phyloP scores from a whole-genome alignment of 2,797 vertebrate species.

The Catharus ustulatus region DNA sequence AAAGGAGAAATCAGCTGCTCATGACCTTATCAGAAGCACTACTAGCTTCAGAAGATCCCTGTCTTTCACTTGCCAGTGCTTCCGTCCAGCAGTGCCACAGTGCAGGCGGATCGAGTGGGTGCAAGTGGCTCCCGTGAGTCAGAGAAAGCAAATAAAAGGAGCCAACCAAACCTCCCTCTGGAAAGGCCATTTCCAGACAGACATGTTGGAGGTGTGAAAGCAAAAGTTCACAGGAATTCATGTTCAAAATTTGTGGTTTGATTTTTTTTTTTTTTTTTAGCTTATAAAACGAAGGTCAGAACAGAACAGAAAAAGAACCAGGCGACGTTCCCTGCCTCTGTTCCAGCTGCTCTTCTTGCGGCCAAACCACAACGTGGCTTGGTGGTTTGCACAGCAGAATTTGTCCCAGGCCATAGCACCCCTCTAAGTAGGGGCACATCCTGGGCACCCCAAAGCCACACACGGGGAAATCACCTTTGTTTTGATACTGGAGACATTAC shows the following conservation, averaged over 20 bases:
- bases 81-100: background rate
- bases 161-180: background rate
- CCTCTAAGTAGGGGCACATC: background rate
- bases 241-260: background rate
- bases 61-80: background rate
- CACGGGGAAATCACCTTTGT: accelerated
- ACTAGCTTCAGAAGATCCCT: background rate
- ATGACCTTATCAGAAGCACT: background rate
- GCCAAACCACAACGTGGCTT: background rate
- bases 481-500: background rate
- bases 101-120: background rate
- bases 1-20: background rate
- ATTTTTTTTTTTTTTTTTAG: background rate
- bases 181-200: background rate
- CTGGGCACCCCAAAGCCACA: background rate
- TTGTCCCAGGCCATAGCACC: background rate
- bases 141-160: constrained; percentile 15
- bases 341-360: background rate
- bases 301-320: background rate
- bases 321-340: background rate
- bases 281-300: background rate
- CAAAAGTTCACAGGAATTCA: background rate
- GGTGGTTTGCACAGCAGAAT: background rate
- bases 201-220: background rate
- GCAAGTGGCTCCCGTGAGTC: background rate